A percentile compares a stretch with the other conserved stretches of the same genome.
Evolutionary conservation across 1,140 invertebrate genomes (phyloP).

Genomic region (Pseudomyrmex concolor): DNA sequence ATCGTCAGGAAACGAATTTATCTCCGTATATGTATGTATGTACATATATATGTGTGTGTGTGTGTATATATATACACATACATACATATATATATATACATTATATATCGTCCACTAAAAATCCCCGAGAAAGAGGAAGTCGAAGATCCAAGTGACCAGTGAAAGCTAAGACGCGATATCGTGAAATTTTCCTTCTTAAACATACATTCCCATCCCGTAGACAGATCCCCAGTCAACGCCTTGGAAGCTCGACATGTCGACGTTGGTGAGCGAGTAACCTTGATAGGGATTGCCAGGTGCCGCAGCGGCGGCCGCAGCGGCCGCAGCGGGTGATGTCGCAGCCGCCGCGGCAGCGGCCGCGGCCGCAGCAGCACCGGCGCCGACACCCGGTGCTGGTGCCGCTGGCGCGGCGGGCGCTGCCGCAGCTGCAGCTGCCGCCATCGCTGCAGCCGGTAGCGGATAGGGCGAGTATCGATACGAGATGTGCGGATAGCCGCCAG

Average conservation of each 20-base stretch:
- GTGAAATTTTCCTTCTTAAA: constrained; percentile 84
- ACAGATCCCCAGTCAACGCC: constrained; percentile 95
- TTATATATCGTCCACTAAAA: neutral
- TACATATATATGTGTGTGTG: too few relatives aligned
- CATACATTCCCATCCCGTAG: constrained; percentile 96
- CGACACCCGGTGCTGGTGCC: constrained; percentile 79
- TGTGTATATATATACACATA: too few relatives aligned
- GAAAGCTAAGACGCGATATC: neutral
- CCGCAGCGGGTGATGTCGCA: constrained; percentile 85
- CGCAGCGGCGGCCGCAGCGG: constrained; percentile 86
- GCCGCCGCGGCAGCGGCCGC: constrained; percentile 79
- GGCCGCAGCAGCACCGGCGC: constrained; percentile 81
- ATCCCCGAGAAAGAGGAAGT: neutral
- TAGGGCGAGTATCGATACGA: constrained; percentile 91
- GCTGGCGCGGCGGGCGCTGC: constrained; percentile 83
- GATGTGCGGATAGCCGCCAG: constrained; percentile 82
- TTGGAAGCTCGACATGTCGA: constrained; percentile 96
- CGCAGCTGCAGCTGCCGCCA: constrained; percentile 85
- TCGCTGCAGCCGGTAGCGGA: constrained; percentile 87
- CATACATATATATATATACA: too few relatives aligned
- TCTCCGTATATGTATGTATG: neutral
- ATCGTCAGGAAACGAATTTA: neutral
- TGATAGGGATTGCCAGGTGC: constrained; percentile 90
- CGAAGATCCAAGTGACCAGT: constrained; percentile 11
- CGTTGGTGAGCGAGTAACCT: constrained; percentile 93